Conservation (phyloP, 92 coral and sea anemone species). For the Epizoanthus rinbou region DNA sequence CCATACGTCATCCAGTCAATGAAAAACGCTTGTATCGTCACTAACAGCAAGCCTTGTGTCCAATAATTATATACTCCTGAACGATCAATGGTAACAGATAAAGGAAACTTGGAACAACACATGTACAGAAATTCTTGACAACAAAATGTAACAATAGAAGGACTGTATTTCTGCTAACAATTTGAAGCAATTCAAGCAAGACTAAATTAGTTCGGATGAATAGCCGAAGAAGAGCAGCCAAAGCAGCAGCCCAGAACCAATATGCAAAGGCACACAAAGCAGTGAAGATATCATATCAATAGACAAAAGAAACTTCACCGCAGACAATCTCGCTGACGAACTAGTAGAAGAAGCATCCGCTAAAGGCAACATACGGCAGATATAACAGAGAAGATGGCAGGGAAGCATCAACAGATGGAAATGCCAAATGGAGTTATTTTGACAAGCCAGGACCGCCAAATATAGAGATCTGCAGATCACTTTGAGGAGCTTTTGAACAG, state of each 20-base stretch:
- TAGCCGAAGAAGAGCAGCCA: constrained; percentile 11
- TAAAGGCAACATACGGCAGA: background rate
- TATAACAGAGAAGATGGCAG: constrained; percentile 1
- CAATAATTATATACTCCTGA: background rate
- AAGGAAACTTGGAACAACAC: constrained; percentile 17
- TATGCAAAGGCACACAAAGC: constrained; percentile 20
- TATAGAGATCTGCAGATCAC: background rate
- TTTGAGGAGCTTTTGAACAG: constrained; percentile 1
- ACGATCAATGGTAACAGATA: background rate
- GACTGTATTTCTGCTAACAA: background rate
- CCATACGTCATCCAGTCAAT: constrained; percentile 45
- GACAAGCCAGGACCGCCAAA: constrained; percentile 22
- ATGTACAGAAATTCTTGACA: background rate
- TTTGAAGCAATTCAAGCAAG: background rate
- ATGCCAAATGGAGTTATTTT: constrained; percentile 24
- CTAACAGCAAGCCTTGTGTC: constrained; percentile 53
- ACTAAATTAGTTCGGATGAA: constrained; percentile 3
- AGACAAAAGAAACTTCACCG: constrained; percentile 10
- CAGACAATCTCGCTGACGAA: constrained; percentile 18
- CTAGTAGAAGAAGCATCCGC: background rate
- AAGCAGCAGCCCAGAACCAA: background rate
- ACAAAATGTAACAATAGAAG: background rate
- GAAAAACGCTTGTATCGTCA: constrained; percentile 40
- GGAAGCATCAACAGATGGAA: constrained; percentile 16
- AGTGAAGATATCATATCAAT: background rate